A percentile compares a stretch with the other conserved stretches of the same genome.
Evolutionary conservation across 2,797 vertebrate genomes (phyloP).

Genomic region (Tragelaphus oryx): DNA sequence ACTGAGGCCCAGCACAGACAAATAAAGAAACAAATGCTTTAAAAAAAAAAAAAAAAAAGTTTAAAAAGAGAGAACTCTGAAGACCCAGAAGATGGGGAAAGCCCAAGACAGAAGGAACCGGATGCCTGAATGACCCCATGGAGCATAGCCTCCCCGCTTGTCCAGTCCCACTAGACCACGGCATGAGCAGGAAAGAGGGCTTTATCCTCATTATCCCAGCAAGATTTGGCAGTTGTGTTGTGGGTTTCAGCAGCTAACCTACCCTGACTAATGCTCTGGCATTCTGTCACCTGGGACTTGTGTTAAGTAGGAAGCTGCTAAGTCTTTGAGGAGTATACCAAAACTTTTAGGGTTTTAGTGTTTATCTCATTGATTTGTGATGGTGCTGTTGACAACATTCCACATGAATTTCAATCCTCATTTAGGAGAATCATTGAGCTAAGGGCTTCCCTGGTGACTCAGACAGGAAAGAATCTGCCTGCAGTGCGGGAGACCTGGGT

Average conservation of each 20-base stretch:
- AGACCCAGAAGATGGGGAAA: neutral
- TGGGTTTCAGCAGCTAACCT: neutral
- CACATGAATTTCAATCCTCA: neutral
- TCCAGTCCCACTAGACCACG: neutral
- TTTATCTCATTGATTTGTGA: neutral
- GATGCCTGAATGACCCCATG: accelerated
- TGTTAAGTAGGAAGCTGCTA: neutral
- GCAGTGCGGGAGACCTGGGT: neutral
- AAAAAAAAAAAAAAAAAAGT: neutral
- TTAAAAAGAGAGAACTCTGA: neutral
- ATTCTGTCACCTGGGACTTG: neutral
- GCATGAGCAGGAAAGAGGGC: neutral
- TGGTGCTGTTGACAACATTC: neutral
- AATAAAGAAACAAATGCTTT: neutral
- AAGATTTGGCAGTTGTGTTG: neutral
- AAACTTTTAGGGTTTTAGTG: neutral
- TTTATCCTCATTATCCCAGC: neutral
- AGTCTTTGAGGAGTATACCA: neutral
- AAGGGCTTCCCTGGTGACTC: neutral
- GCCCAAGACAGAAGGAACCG: neutral
- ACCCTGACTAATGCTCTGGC: neutral
- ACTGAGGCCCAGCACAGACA: neutral
- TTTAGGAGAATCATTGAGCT: neutral
- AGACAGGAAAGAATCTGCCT: neutral
- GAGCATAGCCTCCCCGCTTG: neutral